A percentile compares a stretch with the other conserved stretches of the same genome.
Conservation (phyloP, 2,888 invertebrate species). For the Labia minor region DNA sequence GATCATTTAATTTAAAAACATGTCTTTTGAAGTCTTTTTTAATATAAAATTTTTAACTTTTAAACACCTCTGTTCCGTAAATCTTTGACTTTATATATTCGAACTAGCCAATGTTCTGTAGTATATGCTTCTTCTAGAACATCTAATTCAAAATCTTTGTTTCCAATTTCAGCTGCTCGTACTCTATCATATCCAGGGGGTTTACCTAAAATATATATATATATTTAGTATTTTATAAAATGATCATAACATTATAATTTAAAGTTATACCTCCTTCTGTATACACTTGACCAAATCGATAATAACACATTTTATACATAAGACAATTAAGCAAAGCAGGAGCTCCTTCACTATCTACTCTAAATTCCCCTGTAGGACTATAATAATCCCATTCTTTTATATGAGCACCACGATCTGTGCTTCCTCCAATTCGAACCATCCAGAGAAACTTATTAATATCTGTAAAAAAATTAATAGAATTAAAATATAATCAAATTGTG, state of each 20-base stretch:
- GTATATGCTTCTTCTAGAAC: constrained; percentile 99
- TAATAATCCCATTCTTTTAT: constrained; percentile 97
- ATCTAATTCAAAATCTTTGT: constrained; percentile 95
- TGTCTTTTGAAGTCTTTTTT: too few species aligned
- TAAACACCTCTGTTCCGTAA: constrained; percentile 76
- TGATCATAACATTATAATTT: background rate
- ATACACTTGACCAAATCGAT: constrained; percentile 91
- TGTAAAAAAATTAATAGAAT: constrained; percentile 36
- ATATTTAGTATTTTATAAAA: background rate
- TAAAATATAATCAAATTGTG: constrained; percentile 8
- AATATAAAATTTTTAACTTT: background rate
- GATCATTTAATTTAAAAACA: too few species aligned
- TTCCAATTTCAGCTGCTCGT: constrained; percentile 93
- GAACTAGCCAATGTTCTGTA: constrained; percentile 97
- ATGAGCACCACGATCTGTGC: constrained; percentile 86
- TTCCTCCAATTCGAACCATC: constrained; percentile 97
- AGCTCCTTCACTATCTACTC: constrained; percentile 90
- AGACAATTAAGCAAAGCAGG: constrained; percentile 85
- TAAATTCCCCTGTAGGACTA: constrained; percentile 88
- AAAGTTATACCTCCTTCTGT: constrained; percentile 70
- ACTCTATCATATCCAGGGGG: constrained; percentile 95
- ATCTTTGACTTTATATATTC: constrained; percentile 96
- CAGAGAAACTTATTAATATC: constrained; percentile 98
- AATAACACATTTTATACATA: constrained; percentile 99
- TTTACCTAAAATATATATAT: constrained; percentile 49